Base-by-base conservation (phyloP, 1,140 invertebrate genomes). In the Drosophila rhopaloa region DNA sequence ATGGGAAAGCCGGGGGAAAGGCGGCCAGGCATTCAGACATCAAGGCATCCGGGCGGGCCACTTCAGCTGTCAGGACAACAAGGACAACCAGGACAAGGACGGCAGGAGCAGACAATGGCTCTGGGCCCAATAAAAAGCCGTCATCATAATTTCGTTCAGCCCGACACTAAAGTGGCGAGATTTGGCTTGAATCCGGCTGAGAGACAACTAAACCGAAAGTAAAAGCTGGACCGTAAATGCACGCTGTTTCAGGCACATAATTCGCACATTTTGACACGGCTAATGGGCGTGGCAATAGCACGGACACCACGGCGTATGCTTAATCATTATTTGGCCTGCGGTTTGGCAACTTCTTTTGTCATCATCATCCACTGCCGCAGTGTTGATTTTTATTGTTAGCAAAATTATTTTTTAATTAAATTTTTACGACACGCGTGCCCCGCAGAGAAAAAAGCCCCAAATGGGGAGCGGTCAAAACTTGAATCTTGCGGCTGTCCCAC, bases 391-490 rank as follows among this genome's bases (percentile, higher is more conserved):
- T 75, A 89, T 81, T 89, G 84, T 71, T 78, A 55, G 60, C 66
- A 68, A 82, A 89, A 89, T 89, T 68, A 89, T 89, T 84, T 89
- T 89, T 84, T 89, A 89, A 88, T 88, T 88, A 88, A 88, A 83
- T 88, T 88, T 89, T 88, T 88, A 89, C 65, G 84, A 89, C 73
- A 67, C 65, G 73, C 76, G 82, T 79, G 73, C 72, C 53, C 53
- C 53, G 19, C 55, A 56, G 35, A 59, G 50, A 47, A 47, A 56
- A 32, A 24, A 14, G 79, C 32, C 58, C 27, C 27, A 35, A 71
- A 62, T 76, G 46, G 53, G 43, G 58, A 58, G 56, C 47, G 60
- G 38, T 51, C 58, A 54, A 56, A 67, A 58, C 43, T 75, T 61
- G 47, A 75, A 66, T 67, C 56, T 54, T 67, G 57, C 46, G 81